A percentile compares a stretch with the other conserved stretches of the same genome.
These are phyloP conservation scores for Caenorhabditis sp. DNA, from an alignment of 2,888 invertebrate species.

Conservation along the genomic window DNA sequence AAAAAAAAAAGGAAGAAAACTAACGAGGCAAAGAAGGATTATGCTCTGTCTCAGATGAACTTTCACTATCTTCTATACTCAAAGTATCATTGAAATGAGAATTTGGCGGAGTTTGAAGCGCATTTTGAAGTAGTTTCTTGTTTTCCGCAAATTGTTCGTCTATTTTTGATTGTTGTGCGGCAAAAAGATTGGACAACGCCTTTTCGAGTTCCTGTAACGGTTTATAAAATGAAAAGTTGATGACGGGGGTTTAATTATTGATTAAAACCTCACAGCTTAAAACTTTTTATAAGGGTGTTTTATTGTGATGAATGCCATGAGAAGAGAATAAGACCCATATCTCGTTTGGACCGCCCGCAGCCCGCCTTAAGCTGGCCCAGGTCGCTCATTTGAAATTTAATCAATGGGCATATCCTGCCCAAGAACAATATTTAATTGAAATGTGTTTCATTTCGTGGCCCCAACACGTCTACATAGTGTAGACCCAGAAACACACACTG, in stretches of 20 bases:
- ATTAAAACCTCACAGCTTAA: background rate
- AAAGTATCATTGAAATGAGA: slow-evolving; percentile 23
- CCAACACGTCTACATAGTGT: too few species aligned
- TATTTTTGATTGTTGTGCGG: slow-evolving; percentile 27
- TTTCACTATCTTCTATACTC: slow-evolving; percentile 34
- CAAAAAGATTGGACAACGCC: slow-evolving; percentile 27
- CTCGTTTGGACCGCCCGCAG: too few species aligned
- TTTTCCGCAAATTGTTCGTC: slow-evolving; percentile 34
- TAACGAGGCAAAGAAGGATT: background rate
- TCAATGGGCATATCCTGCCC: too few species aligned
- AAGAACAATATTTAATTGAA: too few species aligned
- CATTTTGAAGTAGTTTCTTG: slow-evolving; percentile 22
- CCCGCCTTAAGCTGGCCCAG: too few species aligned
- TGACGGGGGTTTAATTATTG: too few species aligned
- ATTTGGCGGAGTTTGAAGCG: background rate
- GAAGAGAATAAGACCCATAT: too few species aligned
- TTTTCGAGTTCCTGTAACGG: slow-evolving; percentile 14
- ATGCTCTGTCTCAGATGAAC: slow-evolving; percentile 34
- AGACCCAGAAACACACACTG: too few species aligned
- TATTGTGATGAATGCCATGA: too few species aligned
- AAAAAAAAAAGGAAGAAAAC: background rate
- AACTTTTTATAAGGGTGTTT: too few species aligned
- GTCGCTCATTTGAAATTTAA: too few species aligned
- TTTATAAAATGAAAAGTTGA: background rate
- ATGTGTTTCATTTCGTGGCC: too few species aligned